phyloP scores from a whole-genome alignment of 2,888 invertebrate genomes.

The Protophormia terraenovae region DNA sequence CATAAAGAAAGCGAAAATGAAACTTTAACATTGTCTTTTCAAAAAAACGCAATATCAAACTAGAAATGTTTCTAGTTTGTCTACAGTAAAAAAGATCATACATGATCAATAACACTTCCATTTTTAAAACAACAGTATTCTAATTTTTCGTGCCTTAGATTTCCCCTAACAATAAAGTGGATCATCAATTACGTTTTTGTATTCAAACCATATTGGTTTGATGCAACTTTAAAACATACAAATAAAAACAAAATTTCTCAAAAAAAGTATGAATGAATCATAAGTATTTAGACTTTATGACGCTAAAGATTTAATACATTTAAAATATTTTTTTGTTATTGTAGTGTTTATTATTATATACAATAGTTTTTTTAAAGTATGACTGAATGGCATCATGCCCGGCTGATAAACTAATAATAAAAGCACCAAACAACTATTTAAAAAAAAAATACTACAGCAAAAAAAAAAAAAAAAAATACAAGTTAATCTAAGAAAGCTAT shows the following conservation, averaged over 20 bases:
- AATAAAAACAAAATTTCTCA: neutral
- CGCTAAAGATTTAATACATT: slow-evolving; percentile 20
- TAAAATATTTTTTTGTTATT: neutral
- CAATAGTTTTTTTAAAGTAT: neutral
- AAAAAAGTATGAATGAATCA: slow-evolving; percentile 41
- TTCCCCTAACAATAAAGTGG: neutral
- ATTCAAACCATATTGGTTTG: slow-evolving; percentile 1
- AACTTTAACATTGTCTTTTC: too few relatives aligned
- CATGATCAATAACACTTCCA: too few relatives aligned
- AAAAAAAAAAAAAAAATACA: neutral
- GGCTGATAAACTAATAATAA: neutral
- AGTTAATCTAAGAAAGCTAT: slow-evolving; percentile 7
- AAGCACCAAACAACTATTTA: slow-evolving; percentile 7
- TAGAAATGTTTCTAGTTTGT: too few relatives aligned
- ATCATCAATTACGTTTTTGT: neutral
- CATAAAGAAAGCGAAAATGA: too few relatives aligned
- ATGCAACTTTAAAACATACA: slow-evolving; percentile 23
- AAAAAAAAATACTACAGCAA: neutral
- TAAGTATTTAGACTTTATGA: slow-evolving; percentile 24
- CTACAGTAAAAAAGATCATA: too few relatives aligned
- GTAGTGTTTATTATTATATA: neutral
- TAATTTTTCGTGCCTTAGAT: neutral
- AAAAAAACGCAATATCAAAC: too few relatives aligned
- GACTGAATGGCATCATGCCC: slow-evolving; percentile 43
- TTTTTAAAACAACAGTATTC: too few relatives aligned